phyloP scores from a whole-genome alignment of 1,140 invertebrate species.

The Amyelois transitella region DNA sequence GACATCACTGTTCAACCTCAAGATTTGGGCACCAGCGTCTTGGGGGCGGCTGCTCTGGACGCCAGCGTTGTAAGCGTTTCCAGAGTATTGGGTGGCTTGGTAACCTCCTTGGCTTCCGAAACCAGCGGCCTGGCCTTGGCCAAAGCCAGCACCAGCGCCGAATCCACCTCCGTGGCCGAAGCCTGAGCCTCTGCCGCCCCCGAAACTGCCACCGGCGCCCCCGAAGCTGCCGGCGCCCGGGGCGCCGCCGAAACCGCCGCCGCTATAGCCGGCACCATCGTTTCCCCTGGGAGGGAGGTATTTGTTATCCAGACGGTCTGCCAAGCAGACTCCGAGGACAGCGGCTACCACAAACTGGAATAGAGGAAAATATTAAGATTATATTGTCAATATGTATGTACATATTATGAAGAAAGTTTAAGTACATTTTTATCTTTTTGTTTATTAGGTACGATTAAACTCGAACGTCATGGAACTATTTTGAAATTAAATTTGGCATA shows the following conservation, averaged over 20 bases:
- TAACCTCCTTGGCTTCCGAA: not conserved
- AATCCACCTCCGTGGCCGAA: constrained; percentile 15
- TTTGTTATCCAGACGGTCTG: constrained; percentile 76
- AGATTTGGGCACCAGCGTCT: constrained; percentile 59
- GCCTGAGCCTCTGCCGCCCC: constrained; percentile 20
- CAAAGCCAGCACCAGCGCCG: constrained; percentile 12
- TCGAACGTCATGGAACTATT: too few relatives aligned
- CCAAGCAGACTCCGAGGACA: constrained; percentile 52
- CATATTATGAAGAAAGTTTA: too few relatives aligned
- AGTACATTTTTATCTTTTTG: too few relatives aligned
- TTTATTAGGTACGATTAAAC: too few relatives aligned
- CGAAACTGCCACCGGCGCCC: constrained; percentile 22
- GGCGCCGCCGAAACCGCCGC: not conserved
- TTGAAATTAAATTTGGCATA: too few relatives aligned
- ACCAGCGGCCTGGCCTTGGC: constrained; percentile 13
- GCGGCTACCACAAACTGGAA: constrained; percentile 58
- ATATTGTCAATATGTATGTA: not conserved
- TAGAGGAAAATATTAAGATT: constrained; percentile 1
- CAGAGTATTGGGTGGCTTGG: constrained; percentile 2
- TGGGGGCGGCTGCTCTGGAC: constrained; percentile 23
- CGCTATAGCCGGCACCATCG: constrained; percentile 13
- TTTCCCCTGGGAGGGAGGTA: constrained; percentile 78
- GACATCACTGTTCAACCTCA: constrained; percentile 58
- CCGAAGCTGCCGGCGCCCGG: constrained; percentile 41
- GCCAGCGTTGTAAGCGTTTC: constrained; percentile 18